Base-by-base conservation (phyloP, 2,797 vertebrate species). In the Myotis daubentonii region DNA sequence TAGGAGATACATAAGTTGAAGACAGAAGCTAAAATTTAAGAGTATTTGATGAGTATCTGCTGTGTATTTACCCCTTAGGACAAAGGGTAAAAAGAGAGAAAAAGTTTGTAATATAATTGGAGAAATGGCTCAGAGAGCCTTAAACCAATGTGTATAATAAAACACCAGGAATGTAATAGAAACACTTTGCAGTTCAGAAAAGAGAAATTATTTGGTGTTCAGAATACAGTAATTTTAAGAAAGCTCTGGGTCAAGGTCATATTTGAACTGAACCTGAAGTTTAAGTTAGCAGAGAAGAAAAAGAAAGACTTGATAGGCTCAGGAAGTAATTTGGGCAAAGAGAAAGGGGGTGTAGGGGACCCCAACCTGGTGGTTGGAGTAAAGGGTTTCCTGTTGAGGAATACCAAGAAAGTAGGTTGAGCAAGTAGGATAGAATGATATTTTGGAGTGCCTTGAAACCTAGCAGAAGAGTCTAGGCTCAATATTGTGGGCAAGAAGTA, bases 11-110 rank as follows among this genome's bases (percentile, higher is more conserved):
- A 74, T 55, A 92, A 2, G 23, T 86, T 78, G 47, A 89, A 83
- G 28, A 72, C 5, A 88, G 68, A 89, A 22, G 13, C n/a, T 90
- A 82, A 95, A 91, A 79, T 68, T 88, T 88, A 94, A 86, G 71
- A 87, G 62, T 38, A 93, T 87, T 87, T 84, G 22, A 8, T 51
- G 44, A 53, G 10, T 91, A 60, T 79, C 38, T 78, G 44, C 7
- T 88, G 13, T 80, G 38, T 79, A 5, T 16, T 53, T 15, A 83
- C 10, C 6, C 1, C 41, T 79, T 81, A 53, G 41, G 51, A 16
- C 6, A 95, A 57, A 86, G 33, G 16, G 20, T 57, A 66, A 87
- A n/a, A 82, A 5, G 28, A 66, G 20, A 83, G 17, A 66, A 51
- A 79, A 8, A 87, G 13, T 74, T 72, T 16, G 36, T 84, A 92